Conservation (phyloP, 64 coral and sea anemone genomes). For the Orbicella faveolata region DNA sequence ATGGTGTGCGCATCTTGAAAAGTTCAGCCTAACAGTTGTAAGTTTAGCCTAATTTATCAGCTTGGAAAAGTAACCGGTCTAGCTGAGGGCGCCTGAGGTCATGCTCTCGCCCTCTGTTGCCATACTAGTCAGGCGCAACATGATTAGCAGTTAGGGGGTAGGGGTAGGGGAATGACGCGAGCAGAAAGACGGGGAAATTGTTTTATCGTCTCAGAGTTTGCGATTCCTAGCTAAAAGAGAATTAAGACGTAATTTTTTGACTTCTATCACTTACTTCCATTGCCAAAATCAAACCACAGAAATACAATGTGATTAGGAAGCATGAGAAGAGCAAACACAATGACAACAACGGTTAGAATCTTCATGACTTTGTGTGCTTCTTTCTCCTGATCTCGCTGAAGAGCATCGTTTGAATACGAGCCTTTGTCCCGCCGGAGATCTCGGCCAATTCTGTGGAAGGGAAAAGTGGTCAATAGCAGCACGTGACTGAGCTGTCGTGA, state of each 20-base stretch:
- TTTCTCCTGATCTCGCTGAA: constrained; percentile 85
- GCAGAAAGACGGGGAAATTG: too few relatives aligned
- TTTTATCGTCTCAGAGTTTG: too few relatives aligned
- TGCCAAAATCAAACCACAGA: constrained; percentile 77
- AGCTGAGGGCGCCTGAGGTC: too few relatives aligned
- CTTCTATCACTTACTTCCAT: constrained; percentile 62
- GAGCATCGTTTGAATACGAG: constrained; percentile 75
- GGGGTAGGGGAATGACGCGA: too few relatives aligned
- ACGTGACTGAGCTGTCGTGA: neutral
- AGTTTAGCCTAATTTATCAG: too few relatives aligned
- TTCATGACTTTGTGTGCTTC: constrained; percentile 91
- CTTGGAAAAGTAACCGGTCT: too few relatives aligned
- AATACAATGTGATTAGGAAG: constrained; percentile 78
- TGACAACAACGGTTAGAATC: constrained; percentile 80
- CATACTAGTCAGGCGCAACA: too few relatives aligned
- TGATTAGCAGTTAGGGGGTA: too few relatives aligned
- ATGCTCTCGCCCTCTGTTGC: too few relatives aligned
- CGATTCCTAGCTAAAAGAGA: neutral
- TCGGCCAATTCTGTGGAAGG: constrained; percentile 70
- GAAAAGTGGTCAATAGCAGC: neutral
- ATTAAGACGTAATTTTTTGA: neutral
- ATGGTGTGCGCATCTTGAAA: too few relatives aligned
- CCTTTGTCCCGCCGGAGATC: constrained; percentile 81
- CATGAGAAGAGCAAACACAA: constrained; percentile 81
- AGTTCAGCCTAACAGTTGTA: too few relatives aligned